Evolutionary conservation across 2,113 vertebrate genomes (phyloP), one percentile per base, ranked within the genome.

Genomic region (Eclectus roratus): DNA sequence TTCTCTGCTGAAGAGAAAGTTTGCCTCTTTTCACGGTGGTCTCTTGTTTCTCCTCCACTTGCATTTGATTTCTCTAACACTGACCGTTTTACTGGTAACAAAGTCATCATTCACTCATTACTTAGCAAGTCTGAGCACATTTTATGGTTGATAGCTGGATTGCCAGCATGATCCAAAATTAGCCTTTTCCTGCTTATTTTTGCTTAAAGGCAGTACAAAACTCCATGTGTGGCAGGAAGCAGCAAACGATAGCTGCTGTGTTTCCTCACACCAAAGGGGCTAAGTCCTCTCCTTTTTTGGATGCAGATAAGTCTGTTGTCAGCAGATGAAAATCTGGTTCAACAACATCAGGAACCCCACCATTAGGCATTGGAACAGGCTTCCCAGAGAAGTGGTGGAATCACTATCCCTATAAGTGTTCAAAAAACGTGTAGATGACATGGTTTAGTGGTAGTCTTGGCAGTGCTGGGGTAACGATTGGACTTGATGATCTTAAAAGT

Each of bases 21-120:
- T 90, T 86, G 56, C 11, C 19, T 61, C 55, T 71, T 88, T 37
- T n/a, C 69, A 61, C 0, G 35, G 79, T 93, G 90, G 93, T 90
- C 93, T 63, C 87, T 55, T 58, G 14, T 33, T 94, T 95, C 88
- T 88, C 27, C 37, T 61, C 20, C 1, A 1, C 63, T 88, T 9
- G 16, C 43, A 55, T 77, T 88, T 73, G 79, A 83, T 95, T 80
- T 74, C 33, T 31, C 14, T 44, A 86, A 71, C 33, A 17, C 35
- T 71, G 60, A 55, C 33, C 2, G 2, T 93, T 95, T 94, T 81
- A 11, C 55, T 60, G 47, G 64, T 78, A 85, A 90, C 82, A 88
- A 78, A 85, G 43, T 88, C 60, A 68, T 91, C 47, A 84, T 83
- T 94, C 85, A 91, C 76, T 91, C 64, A 63, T 47, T 85, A 39